Percentiles rank a stretch among this genome's conserved stretches.
phyloP scores from a whole-genome alignment of 2,888 invertebrate species.

The Timema cristinae region DNA sequence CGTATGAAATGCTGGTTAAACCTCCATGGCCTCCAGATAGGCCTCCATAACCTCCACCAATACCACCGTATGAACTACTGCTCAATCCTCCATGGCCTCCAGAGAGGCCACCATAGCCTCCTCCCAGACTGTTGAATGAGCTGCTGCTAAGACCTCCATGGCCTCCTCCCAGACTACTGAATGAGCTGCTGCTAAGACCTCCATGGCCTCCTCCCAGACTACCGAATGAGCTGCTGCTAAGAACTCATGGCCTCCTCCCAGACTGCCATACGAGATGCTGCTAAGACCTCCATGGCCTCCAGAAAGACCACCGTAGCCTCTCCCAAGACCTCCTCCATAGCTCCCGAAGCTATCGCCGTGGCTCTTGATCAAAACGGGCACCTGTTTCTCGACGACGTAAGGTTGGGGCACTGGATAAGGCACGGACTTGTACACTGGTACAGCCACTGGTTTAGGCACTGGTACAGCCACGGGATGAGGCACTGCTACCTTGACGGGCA shows the following conservation, averaged over 20 bases:
- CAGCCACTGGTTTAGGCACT: constrained; percentile 39
- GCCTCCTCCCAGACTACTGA: background rate
- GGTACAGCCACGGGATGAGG: constrained; percentile 33
- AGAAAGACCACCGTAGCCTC: constrained; percentile 33
- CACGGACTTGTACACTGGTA: constrained; percentile 35
- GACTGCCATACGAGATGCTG: background rate
- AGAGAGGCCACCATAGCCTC: constrained; percentile 30
- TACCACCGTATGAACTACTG: background rate
- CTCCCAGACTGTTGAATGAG: background rate
- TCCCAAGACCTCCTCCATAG: constrained; percentile 10
- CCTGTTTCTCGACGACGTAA: constrained; percentile 21
- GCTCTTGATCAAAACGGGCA: constrained; percentile 20
- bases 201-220: constrained; percentile 28
- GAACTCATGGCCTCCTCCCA: constrained; percentile 34
- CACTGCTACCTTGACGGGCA: constrained; percentile 33
- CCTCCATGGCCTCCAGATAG: constrained; percentile 14
- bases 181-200: background rate
- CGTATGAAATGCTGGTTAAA: background rate
- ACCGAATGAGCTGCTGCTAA: background rate
- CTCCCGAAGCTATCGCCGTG: constrained; percentile 4
- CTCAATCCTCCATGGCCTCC: constrained; percentile 38
- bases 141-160: constrained; percentile 29
- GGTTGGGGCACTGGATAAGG: constrained; percentile 23
- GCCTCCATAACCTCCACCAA: background rate
- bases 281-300: constrained; percentile 36